A percentile compares a stretch with the other conserved stretches of the same genome.
phyloP scores from a whole-genome alignment of 2,888 invertebrate species.

The Crocallis elinguaria region DNA sequence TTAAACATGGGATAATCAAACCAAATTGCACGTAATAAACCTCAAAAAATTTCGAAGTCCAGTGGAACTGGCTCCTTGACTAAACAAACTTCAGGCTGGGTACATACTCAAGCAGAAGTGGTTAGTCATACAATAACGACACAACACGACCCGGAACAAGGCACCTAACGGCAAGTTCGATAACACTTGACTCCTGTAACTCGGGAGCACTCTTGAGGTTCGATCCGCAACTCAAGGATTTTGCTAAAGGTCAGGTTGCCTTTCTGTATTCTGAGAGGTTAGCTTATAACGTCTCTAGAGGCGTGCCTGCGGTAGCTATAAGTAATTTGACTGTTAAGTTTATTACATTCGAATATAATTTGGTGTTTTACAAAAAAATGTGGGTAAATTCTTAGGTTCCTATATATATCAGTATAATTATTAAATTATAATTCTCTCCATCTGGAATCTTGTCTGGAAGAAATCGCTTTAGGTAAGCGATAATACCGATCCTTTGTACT shows the following conservation, averaged over 20 bases:
- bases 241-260: neutral
- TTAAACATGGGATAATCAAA: too few species aligned
- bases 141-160: slow-evolving; percentile 16
- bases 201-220: slow-evolving; percentile 14
- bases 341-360: neutral
- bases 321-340: slow-evolving; percentile 12
- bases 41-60: neutral
- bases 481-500: too few species aligned
- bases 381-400: too few species aligned
- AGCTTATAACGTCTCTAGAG: slow-evolving; percentile 4
- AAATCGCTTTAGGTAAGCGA: too few species aligned
- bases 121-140: slow-evolving; percentile 18
- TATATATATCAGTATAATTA: too few species aligned
- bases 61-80: neutral
- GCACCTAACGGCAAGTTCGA: slow-evolving; percentile 9
- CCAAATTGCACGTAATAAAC: too few species aligned
- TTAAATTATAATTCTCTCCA: too few species aligned
- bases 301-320: neutral
- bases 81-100: slow-evolving; percentile 11
- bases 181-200: slow-evolving; percentile 17
- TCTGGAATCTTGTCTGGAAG: too few species aligned
- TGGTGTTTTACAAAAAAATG: neutral
- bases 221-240: slow-evolving; percentile 8
- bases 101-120: slow-evolving; percentile 15
- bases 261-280: too few species aligned